Conservation (phyloP, 2,888 invertebrate genomes). For the Phyllotreta cruciferae region DNA sequence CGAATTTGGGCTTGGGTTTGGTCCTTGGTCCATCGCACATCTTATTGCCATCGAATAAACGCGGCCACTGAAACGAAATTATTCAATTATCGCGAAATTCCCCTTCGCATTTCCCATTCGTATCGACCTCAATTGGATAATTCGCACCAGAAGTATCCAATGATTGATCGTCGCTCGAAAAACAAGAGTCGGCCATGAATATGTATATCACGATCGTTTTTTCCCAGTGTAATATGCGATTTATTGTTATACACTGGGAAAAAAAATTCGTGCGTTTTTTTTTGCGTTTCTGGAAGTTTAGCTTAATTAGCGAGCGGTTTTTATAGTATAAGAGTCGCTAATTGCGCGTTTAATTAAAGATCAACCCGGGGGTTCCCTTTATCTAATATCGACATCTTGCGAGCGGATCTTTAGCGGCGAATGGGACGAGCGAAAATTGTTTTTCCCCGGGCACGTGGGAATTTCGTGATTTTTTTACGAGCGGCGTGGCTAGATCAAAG, state of each 20-base stretch:
- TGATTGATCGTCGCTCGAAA: too few species aligned
- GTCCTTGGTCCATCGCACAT: not conserved
- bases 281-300: constrained; percentile 18
- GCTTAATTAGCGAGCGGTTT: constrained; percentile 59
- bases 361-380: constrained; percentile 49
- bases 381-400: constrained; percentile 51
- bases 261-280: constrained; percentile 33
- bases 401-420: constrained; percentile 40
- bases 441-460: too few species aligned
- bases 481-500: too few species aligned
- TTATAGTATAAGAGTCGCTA: constrained; percentile 57
- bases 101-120: constrained; percentile 7
- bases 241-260: not conserved
- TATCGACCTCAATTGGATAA: constrained; percentile 22
- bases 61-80: constrained; percentile 13
- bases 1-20: constrained; percentile 47
- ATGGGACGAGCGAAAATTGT: too few species aligned
- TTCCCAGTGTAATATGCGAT: too few species aligned
- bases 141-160: not conserved
- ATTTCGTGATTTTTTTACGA: too few species aligned
- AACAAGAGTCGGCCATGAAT: constrained; percentile 1
- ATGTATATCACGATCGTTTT: not conserved
- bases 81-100: constrained; percentile 3
- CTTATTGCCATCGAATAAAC: constrained; percentile 15
- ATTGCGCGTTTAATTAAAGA: constrained; percentile 61